Base-by-base conservation (phyloP, 2,797 vertebrate species). In the Alca torda region DNA sequence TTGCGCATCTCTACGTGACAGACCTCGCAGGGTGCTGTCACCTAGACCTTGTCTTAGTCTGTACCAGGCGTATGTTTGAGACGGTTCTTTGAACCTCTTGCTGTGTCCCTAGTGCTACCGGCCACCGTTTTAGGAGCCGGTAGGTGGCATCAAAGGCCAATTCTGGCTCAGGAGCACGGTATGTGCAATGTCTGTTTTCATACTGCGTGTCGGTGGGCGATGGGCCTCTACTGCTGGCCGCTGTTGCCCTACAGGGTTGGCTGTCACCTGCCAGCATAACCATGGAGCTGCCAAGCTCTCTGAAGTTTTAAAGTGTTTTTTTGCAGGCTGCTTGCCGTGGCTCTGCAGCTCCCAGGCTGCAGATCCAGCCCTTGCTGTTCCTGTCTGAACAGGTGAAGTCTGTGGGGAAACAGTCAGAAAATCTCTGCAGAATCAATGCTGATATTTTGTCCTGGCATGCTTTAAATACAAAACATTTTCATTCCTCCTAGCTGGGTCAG, bases 61-160 rank as follows among this genome's bases (percentile, higher is more conserved):
- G 81, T 48, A 2, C 5, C 2, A 4, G 53, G 21, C 28, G 4
- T 65, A 5, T 12, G 56, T 6, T 37, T 5, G 25, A 46, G 74
- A 33, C 8, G 13, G 35, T 76, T 63, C 74, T 41, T 60, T 9
- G 31, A 46, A 25, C 14, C 46, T 5, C 48, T 65, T 26, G 33
- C 37, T 2, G 20, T 9, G 24, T 43, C 59, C 60, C 2, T 30
- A 5, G 39, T 28, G 30, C 46, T 61, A 1, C 31, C 20, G 48
- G 50, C 41, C 11, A 4, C 45, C 0, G 4, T 6, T 59, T 54
- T 24, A 8, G 50, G 53, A 59, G 78, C 91, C 95, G 16, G 91
- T 60, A 96, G 95, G 87, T 97, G 96, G 95, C 96, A 93, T 43
- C 87, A 84, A 64, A 95, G 87, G 31, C 84, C 73, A 26, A 5